A percentile compares a stretch with the other conserved stretches of the same genome.
Conservation (phyloP, 1,140 invertebrate species). For the Drosophila takahashii region DNA sequence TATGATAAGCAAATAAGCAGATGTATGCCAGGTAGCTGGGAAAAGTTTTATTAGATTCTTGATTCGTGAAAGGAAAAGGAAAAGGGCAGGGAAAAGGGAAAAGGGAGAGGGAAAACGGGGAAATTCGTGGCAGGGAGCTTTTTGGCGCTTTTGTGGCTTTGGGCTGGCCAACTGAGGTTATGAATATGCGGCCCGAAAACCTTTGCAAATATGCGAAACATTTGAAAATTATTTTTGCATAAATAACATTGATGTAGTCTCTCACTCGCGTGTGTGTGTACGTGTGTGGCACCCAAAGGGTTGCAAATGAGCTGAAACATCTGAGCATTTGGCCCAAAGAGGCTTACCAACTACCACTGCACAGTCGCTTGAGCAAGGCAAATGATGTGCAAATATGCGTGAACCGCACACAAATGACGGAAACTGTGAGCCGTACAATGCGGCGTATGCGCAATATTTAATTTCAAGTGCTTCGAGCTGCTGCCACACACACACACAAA, state of each 20-base stretch:
- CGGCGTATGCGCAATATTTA: slow-evolving; percentile 71
- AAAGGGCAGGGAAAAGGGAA: background rate
- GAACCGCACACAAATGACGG: slow-evolving; percentile 27
- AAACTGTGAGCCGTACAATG: slow-evolving; percentile 23
- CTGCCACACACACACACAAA: slow-evolving; percentile 23
- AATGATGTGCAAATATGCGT: slow-evolving; percentile 73
- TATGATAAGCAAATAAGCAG: slow-evolving; percentile 82
- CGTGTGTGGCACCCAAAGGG: slow-evolving; percentile 50
- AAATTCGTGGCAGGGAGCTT: background rate
- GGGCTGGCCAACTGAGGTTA: slow-evolving; percentile 42
- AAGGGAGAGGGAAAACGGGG: slow-evolving; percentile 8
- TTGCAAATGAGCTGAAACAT: slow-evolving; percentile 70
- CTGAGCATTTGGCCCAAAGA: slow-evolving; percentile 48
- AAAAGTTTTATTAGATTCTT: slow-evolving; percentile 83
- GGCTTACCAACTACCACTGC: slow-evolving; percentile 33
- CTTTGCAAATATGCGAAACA: slow-evolving; percentile 71
- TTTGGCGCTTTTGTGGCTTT: slow-evolving; percentile 58
- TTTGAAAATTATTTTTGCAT: slow-evolving; percentile 80
- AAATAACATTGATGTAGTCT: slow-evolving; percentile 60
- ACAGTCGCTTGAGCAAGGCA: slow-evolving; percentile 42
- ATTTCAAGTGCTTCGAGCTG: slow-evolving; percentile 49
- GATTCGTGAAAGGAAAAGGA: slow-evolving; percentile 39
- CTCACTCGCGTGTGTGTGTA: slow-evolving; percentile 14
- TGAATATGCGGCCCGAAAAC: slow-evolving; percentile 63
- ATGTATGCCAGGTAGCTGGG: slow-evolving; percentile 61